A percentile compares a stretch with the other conserved stretches of the same genome.
Conservation (phyloP, 2,797 vertebrate genomes). For the Hozukius guyotensis region DNA sequence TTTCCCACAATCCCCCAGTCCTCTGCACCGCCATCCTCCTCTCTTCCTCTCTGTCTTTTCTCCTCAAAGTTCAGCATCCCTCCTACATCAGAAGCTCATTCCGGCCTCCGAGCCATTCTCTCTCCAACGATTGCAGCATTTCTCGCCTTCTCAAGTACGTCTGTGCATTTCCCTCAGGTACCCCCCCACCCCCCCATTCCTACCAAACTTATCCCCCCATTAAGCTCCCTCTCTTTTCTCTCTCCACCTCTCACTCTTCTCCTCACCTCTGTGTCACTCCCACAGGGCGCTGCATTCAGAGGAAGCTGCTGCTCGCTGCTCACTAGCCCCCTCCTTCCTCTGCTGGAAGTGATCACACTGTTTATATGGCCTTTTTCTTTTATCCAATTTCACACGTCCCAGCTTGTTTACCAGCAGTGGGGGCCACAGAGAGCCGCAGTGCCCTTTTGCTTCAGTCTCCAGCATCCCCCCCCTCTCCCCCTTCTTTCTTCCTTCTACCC, state of each 20-base stretch:
- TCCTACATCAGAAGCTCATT: slow-evolving; percentile 11
- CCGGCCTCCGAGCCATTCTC: not conserved
- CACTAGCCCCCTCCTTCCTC: slow-evolving; percentile 1
- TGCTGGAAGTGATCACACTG: slow-evolving; percentile 56
- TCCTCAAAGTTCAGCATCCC: slow-evolving; percentile 2
- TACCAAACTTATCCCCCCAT: slow-evolving; percentile 21
- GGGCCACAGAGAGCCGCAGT: slow-evolving; percentile 41
- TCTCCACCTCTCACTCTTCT: slow-evolving; percentile 13
- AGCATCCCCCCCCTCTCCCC: not conserved
- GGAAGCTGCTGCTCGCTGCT: slow-evolving; percentile 7
- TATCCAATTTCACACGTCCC: slow-evolving; percentile 67
- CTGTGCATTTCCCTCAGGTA: slow-evolving; percentile 6
- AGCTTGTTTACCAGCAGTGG: slow-evolving; percentile 62
- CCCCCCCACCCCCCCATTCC: not conserved
- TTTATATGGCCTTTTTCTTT: slow-evolving; percentile 65
- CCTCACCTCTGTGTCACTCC: slow-evolving; percentile 30
- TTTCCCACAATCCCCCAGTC: slow-evolving; percentile 1
- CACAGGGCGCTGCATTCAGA: slow-evolving; percentile 34
- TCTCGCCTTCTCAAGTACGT: not conserved
- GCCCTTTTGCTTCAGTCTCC: slow-evolving; percentile 48
- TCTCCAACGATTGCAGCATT: slow-evolving; percentile 22
- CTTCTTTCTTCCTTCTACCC: not conserved
- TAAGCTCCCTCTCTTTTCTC: slow-evolving; percentile 22
- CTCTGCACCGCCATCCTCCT: not conserved
- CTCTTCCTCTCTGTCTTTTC: not conserved